These are phyloP conservation scores for Drosophila sproati DNA, from an alignment of 1,140 invertebrate species.

Conservation along the genomic window DNA sequence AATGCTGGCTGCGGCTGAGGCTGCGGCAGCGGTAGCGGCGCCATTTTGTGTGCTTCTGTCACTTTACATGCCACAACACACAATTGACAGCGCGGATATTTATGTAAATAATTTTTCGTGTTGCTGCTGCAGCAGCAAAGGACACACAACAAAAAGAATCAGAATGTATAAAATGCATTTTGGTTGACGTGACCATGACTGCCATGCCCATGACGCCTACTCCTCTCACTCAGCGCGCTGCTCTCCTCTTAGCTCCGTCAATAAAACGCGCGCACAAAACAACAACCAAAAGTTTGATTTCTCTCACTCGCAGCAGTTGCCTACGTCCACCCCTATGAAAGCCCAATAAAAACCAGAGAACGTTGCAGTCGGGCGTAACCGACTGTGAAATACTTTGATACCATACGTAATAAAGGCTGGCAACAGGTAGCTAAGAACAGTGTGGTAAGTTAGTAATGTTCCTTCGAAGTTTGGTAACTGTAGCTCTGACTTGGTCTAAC, in stretches of 20 bases:
- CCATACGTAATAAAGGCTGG: too few relatives aligned
- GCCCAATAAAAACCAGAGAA: too few relatives aligned
- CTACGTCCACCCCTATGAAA: not conserved
- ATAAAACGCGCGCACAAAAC: constrained; percentile 19
- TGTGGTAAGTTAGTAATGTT: too few relatives aligned
- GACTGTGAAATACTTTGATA: too few relatives aligned
- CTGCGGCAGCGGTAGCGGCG: constrained; percentile 41
- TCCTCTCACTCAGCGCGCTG: not conserved
- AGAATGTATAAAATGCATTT: constrained; percentile 64
- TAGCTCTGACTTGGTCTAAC: too few relatives aligned
- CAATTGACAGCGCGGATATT: constrained; percentile 81
- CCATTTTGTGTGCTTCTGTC: constrained; percentile 80
- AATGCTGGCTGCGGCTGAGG: constrained; percentile 12
- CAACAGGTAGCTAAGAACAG: too few relatives aligned
- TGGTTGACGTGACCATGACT: constrained; percentile 69
- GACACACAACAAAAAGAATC: constrained; percentile 49
- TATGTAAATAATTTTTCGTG: constrained; percentile 83
- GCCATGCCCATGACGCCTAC: not conserved
- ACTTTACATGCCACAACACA: constrained; percentile 81
- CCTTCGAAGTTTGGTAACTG: too few relatives aligned
- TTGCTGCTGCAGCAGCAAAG: constrained; percentile 54
- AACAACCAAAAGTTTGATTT: constrained; percentile 25
- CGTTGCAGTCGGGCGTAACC: too few relatives aligned
- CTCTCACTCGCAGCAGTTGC: constrained; percentile 24
- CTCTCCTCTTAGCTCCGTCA: not conserved